These are phyloP conservation scores for Brachystomella parvula DNA, from an alignment of 1,140 invertebrate species.

Conservation along the genomic window DNA sequence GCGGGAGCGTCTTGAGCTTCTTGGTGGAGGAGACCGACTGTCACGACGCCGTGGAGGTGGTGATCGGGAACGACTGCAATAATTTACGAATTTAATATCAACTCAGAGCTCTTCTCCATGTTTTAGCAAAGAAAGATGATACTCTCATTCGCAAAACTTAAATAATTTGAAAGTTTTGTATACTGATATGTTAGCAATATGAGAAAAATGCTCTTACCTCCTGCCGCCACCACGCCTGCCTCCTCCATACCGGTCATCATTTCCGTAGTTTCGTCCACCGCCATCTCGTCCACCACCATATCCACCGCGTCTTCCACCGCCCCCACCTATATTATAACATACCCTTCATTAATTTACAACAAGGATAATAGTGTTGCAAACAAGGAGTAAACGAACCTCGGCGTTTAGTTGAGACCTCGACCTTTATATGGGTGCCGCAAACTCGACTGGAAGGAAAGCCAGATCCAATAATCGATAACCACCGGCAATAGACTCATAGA, in stretches of 20 bases:
- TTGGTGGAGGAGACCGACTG: not conserved
- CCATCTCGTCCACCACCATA: constrained; percentile 3
- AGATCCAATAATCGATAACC: no score
- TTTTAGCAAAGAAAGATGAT: no score
- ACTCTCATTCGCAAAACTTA: no score
- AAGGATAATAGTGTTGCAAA: no score
- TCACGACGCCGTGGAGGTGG: not conserved
- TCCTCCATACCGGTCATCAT: not conserved
- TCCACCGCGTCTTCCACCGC: constrained; percentile 41
- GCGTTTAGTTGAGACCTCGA: constrained; percentile 87
- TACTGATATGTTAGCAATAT: no score
- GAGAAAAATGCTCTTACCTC: no score
- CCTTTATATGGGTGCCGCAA: constrained; percentile 70
- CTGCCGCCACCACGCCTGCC: not conserved
- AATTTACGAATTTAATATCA: no score
- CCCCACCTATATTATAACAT: constrained; percentile 57
- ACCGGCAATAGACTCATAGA: not conserved
- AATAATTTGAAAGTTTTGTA: no score
- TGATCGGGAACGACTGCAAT: constrained; percentile 1
- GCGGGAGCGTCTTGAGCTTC: not conserved
- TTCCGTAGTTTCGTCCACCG: no score
- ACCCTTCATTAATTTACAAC: no score
- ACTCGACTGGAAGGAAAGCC: constrained; percentile 52
- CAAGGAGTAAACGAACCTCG: no score
- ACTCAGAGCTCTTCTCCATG: no score